Evolutionary conservation across 2,113 vertebrate genomes (phyloP).

Genomic region (Tichodroma muraria): DNA sequence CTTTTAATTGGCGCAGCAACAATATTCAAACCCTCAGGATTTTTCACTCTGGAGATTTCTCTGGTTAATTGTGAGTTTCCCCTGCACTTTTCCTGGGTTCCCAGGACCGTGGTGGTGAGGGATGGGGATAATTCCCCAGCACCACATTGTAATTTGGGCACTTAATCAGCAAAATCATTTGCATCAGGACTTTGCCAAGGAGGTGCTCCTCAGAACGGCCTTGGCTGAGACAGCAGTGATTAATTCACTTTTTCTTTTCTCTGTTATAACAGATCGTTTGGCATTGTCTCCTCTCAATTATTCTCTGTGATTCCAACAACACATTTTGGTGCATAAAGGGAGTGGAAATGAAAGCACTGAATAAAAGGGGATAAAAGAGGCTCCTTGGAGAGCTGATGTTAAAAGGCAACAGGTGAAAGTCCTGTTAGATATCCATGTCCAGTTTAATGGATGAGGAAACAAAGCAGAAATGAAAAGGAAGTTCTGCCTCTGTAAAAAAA

Average conservation of each 20-base stretch:
- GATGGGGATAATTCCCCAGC: background rate
- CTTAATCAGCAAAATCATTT: background rate
- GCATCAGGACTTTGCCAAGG: background rate
- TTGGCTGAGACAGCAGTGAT: background rate
- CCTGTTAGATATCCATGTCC: background rate
- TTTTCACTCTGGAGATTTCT: background rate
- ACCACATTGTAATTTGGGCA: background rate
- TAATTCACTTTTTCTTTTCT: background rate
- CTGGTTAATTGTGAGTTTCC: background rate
- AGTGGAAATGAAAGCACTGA: background rate
- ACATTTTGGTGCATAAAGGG: background rate
- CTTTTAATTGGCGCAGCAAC: background rate
- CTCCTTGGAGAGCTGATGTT: background rate
- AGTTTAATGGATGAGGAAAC: background rate
- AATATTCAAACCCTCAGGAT: background rate
- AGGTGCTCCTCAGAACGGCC: background rate
- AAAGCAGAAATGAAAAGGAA: background rate
- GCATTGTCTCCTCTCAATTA: background rate
- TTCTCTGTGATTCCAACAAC: background rate
- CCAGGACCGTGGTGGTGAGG: background rate
- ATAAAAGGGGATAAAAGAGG: background rate
- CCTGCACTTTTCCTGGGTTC: background rate
- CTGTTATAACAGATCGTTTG: background rate
- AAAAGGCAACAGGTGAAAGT: conserved; percentile 5
- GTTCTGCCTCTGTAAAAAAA: background rate